Base-by-base conservation (phyloP, 2,888 invertebrate genomes). In the Strigamia crassipes region DNA sequence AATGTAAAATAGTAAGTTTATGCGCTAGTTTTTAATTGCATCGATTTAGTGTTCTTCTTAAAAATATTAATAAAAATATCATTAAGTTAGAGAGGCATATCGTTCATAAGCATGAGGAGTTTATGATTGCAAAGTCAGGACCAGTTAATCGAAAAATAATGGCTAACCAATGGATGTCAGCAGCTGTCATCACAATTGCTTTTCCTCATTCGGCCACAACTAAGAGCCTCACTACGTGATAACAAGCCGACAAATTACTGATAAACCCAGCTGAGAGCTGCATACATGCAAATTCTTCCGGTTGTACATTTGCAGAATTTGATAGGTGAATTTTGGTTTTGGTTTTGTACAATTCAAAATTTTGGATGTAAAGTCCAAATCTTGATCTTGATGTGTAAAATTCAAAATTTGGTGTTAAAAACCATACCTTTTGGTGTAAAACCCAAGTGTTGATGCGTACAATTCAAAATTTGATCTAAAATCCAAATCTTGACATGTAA, bases 141-240 rank as follows among this genome's bases (percentile, higher is more conserved):
- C 27, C 66, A 27, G 66, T 31, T 66, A 66, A 66, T 66, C 23
- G 66, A 66, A 66, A 66, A 66, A 66, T 66, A 66, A 66, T 66
- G 66, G 66, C 66, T 66, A 66, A 66, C 66, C 66, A 66, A 66
- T 66, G 66, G 66, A 66, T 66, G 66, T 66, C 66, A 66, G 27
- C 66, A 66, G 66, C 66, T 66, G 66, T 66, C 66, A 66, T 66
- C 66, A 66, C 66, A 66, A 66, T 66, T 66, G 66, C 66, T 66
- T 66, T 27, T 66, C 66, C 66, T 66, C 66, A 66, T 66, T 66
- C 66, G 66, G 23, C 66, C 66, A 66, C 66, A 66, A 66, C 66
- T 66, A 66, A 66, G 66, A 66, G 66, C 23, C 66, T 66, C 66
- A 66, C 27, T 66, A 10, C 23, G 66, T 66, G 66, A 66, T 66